Conservation (phyloP, 1,140 invertebrate genomes). For the Whitmania pigra region DNA sequence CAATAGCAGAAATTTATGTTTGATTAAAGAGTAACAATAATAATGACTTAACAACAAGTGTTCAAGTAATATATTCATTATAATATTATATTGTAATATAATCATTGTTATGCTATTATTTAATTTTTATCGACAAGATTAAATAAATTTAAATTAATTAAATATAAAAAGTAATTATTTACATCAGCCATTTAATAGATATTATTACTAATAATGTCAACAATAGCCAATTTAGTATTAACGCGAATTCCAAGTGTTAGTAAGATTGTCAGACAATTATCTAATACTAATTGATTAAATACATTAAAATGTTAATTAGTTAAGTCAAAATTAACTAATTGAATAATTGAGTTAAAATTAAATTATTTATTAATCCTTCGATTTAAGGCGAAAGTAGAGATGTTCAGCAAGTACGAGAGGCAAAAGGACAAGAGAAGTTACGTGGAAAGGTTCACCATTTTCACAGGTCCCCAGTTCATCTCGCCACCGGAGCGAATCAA, state of each 20-base stretch:
- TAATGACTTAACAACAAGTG: not conserved
- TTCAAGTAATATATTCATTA: not conserved
- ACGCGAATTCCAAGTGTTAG: too few relatives aligned
- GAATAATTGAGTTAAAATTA: too few relatives aligned
- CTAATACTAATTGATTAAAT: too few relatives aligned
- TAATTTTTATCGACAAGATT: not conserved
- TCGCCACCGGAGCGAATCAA: constrained; percentile 6
- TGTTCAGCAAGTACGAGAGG: constrained; percentile 92
- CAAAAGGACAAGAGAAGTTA: constrained; percentile 72
- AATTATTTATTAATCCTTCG: not conserved
- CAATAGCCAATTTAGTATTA: too few relatives aligned
- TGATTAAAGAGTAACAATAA: not conserved
- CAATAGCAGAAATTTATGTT: too few relatives aligned
- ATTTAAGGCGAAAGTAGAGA: constrained; percentile 81
- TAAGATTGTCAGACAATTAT: not conserved
- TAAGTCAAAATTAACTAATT: too few relatives aligned
- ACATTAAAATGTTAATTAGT: too few relatives aligned
- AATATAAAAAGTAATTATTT: too few relatives aligned
- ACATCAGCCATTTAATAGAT: too few relatives aligned
- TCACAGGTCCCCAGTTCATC: constrained; percentile 54
- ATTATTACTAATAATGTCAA: too few relatives aligned
- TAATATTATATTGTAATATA: not conserved
- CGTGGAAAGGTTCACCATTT: constrained; percentile 60
- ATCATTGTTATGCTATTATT: not conserved
- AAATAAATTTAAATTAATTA: too few relatives aligned